phyloP scores from a whole-genome alignment of 2,797 vertebrate genomes.

The Philypnodon macrostomus region DNA sequence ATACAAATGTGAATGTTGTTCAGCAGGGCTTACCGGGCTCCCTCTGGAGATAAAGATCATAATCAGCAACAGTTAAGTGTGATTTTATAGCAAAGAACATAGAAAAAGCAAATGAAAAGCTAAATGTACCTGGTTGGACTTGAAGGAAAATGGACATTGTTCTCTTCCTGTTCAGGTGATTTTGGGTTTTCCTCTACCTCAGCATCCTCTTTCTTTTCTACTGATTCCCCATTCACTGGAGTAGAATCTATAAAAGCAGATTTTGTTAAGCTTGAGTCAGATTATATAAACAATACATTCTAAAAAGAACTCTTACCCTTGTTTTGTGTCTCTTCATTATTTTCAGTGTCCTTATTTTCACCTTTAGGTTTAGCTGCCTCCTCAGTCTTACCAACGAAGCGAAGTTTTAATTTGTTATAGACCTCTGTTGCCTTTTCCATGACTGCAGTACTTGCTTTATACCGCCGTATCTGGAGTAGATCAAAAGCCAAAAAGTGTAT shows the following conservation, averaged over 20 bases:
- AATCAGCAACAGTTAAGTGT: too few species aligned
- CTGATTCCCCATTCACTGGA: constrained; percentile 88
- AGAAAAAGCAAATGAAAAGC: not conserved
- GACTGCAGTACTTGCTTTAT: constrained; percentile 92
- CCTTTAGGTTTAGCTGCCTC: constrained; percentile 75
- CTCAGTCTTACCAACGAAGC: constrained; percentile 88
- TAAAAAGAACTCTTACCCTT: constrained; percentile 50
- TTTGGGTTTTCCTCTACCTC: constrained; percentile 64
- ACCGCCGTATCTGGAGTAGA: constrained; percentile 86
- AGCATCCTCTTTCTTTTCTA: constrained; percentile 76
- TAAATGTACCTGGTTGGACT: constrained; percentile 71
- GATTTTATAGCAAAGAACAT: not conserved
- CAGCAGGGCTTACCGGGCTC: constrained; percentile 66
- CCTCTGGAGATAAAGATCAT: constrained; percentile 36
- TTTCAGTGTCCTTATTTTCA: constrained; percentile 68
- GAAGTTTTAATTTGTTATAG: constrained; percentile 92
- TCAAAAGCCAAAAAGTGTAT: not conserved
- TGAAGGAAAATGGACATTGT: constrained; percentile 56
- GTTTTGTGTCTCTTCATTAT: constrained; percentile 58
- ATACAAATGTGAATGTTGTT: constrained; percentile 49
- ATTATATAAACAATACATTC: too few species aligned
- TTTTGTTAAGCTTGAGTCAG: too few species aligned
- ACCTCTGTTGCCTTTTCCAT: constrained; percentile 96
- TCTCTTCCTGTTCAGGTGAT: constrained; percentile 61
- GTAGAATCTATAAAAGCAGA: constrained; percentile 69